These are phyloP conservation scores for Protobothrops mucrosquamatus DNA, from an alignment of 2,113 vertebrate species.

Conservation along the genomic window DNA sequence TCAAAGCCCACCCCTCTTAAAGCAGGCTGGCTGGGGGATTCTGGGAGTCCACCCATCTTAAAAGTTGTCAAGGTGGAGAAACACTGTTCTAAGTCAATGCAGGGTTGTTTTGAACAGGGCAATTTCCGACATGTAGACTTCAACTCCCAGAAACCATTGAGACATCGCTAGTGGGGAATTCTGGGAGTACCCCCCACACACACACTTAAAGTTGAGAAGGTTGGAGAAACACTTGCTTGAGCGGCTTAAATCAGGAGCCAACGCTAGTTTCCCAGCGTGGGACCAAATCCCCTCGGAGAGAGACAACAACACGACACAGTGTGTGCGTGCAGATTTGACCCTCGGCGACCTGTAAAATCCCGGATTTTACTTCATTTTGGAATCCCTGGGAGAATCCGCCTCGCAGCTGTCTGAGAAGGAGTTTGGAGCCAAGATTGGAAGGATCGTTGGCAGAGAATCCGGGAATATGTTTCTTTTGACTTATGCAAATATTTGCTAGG, in stretches of 20 bases:
- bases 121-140: too few relatives aligned
- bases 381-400: background rate
- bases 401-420: background rate
- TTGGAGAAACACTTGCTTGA: too few relatives aligned
- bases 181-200: background rate
- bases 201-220: background rate
- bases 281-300: background rate
- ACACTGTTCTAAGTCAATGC: too few relatives aligned
- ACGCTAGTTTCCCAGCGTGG: background rate
- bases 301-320: fast-evolving
- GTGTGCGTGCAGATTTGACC: background rate
- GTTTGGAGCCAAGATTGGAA: background rate
- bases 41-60: too few relatives aligned
- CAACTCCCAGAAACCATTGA: too few relatives aligned
- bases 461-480: background rate
- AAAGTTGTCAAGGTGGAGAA: too few relatives aligned
- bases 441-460: background rate
- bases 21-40: too few relatives aligned
- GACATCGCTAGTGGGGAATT: too few relatives aligned
- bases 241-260: background rate
- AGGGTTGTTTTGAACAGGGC: too few relatives aligned
- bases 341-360: background rate
- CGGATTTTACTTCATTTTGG: background rate
- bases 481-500: background rate
- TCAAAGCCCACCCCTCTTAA: too few relatives aligned